A percentile compares a stretch with the other conserved stretches of the same genome.
Evolutionary conservation across 2,113 vertebrate species (phyloP).

Genomic region (Triplophysa rosa): DNA sequence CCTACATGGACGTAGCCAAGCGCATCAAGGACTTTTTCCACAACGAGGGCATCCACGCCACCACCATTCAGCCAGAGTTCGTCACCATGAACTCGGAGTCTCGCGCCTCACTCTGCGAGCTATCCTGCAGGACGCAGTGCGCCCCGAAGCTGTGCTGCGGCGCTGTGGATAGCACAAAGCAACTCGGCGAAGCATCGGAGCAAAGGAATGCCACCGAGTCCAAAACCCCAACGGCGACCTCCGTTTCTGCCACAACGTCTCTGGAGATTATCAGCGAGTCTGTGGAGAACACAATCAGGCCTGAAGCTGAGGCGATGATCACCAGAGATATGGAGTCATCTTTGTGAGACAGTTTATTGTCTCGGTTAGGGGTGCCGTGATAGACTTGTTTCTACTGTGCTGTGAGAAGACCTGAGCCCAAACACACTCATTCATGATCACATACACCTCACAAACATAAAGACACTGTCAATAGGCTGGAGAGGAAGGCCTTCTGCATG

Average conservation of each 20-base stretch:
- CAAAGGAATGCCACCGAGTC: neutral
- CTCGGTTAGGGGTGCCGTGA: neutral
- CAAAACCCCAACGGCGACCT: slow-evolving; percentile 51
- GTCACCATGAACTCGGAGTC: slow-evolving; percentile 87
- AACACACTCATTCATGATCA: slow-evolving; percentile 5
- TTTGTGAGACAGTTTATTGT: slow-evolving; percentile 63
- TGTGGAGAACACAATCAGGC: slow-evolving; percentile 58
- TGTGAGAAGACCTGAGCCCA: slow-evolving; percentile 21
- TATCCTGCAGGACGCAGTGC: slow-evolving; percentile 96
- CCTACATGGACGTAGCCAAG: slow-evolving; percentile 98
- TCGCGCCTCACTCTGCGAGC: slow-evolving; percentile 84
- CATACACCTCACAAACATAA: slow-evolving; percentile 44
- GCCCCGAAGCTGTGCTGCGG: slow-evolving; percentile 95
- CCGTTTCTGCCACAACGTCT: slow-evolving; percentile 73
- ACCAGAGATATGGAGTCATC: slow-evolving; percentile 75
- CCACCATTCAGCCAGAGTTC: slow-evolving; percentile 97
- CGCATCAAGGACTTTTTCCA: slow-evolving; percentile 97
- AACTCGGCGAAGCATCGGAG: slow-evolving; percentile 62
- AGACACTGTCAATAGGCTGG: slow-evolving; percentile 58
- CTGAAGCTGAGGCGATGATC: slow-evolving; percentile 47
- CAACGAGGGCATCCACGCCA: slow-evolving; percentile 95
- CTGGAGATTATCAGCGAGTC: slow-evolving; percentile 84
- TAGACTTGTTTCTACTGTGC: neutral
- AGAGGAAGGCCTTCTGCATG: slow-evolving; percentile 41
- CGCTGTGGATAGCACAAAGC: slow-evolving; percentile 65